Evolutionary conservation across 2,797 vertebrate genomes (phyloP), one percentile per base, ranked within the genome.

Genomic region (Caiman crocodilus): DNA sequence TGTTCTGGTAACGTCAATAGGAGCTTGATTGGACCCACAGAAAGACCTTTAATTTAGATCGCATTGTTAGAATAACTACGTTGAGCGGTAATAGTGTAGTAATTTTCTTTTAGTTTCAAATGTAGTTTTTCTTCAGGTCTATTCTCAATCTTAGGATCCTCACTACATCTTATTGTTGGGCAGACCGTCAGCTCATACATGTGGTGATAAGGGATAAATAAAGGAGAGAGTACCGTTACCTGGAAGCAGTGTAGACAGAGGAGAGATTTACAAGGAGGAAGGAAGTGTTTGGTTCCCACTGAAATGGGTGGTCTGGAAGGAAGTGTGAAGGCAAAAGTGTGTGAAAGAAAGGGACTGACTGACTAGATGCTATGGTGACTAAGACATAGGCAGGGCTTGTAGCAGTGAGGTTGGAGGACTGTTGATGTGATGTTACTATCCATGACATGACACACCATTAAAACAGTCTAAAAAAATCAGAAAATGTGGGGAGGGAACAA

Each of bases 21-120:
- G 14, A 84, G 25, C 17, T 4, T 10, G 69, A 75, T 5, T 80
- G 89, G 84, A 76, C 90, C 90, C 80, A 84, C 2, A 90, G 82
- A 85, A 94, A 92, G 74, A 85, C 77, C 85, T 91, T 82, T 90
- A 94, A 94, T 93, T 85, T 87, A 94, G 90, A 83, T 88, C 89
- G 94, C 93, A 82, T 94, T 92, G 93, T 89, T 88, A 67, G 90
- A 89, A 90, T 71, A 89, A 90, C 95, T 95, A 93, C 85, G 94
- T 95, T 71, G 85, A 95, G 78, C 84, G 83, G 82, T 92, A 94
- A 93, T 55, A 13, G 21, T 73, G 35, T 50, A 50, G 26, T 59
- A 26, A 77, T 59, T 69, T 91, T 74, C 6, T 3, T 71, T 15
- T 59, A 74, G 23, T 83, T 73, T 35, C 60, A 32, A 20, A 61